A percentile compares a stretch with the other conserved stretches of the same genome.
phyloP scores from a whole-genome alignment of 2,888 invertebrate species.

The Flexamia atlantica region DNA sequence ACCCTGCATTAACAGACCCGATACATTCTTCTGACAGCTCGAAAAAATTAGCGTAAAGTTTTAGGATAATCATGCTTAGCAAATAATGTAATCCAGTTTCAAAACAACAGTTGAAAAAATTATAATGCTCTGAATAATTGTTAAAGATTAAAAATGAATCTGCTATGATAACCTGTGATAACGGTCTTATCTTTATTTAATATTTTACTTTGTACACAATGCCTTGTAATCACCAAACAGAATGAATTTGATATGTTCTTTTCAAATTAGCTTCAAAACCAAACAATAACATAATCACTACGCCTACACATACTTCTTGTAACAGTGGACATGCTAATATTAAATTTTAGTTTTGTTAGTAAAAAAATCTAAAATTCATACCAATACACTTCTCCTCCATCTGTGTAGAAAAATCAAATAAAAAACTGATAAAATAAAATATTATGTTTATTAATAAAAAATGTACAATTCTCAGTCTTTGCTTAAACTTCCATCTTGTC shows the following conservation, averaged over 20 bases:
- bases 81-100: not conserved
- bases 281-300: too few species aligned
- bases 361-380: too few species aligned
- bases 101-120: not conserved
- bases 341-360: too few species aligned
- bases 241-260: too few species aligned
- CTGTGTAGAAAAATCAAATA: not conserved
- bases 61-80: not conserved
- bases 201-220: too few species aligned
- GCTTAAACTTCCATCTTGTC: slow-evolving; percentile 65
- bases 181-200: not conserved
- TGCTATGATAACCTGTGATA: slow-evolving; percentile 1
- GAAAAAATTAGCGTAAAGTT: not conserved
- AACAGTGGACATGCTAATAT: too few species aligned
- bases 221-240: too few species aligned
- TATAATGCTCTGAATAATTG: slow-evolving; percentile 16
- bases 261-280: too few species aligned
- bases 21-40: not conserved
- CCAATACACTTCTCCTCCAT: too few species aligned
- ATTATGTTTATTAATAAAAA: slow-evolving; percentile 7
- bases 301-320: too few species aligned
- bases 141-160: slow-evolving; percentile 28
- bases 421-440: slow-evolving; percentile 3
- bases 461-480: slow-evolving; percentile 35
- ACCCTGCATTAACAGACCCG: not conserved